Percentiles rank a stretch among this genome's conserved stretches.
These are phyloP conservation scores for Ptychochromis oligacanthus DNA, from an alignment of 2,113 vertebrate genomes.

Conservation along the genomic window DNA sequence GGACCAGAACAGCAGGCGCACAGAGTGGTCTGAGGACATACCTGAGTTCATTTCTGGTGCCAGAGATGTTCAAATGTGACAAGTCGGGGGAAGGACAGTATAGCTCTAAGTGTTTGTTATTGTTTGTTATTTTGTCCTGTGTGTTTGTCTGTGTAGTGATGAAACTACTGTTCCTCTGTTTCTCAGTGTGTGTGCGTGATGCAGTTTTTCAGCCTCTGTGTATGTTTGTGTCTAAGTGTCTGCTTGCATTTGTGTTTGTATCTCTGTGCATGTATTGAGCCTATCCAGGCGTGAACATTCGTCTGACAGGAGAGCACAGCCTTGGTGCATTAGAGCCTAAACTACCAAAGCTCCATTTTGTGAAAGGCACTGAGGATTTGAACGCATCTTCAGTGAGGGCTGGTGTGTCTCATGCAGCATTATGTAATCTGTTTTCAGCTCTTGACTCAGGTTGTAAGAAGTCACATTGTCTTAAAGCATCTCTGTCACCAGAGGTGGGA, in stretches of 20 bases:
- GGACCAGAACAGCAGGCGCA: constrained; percentile 14
- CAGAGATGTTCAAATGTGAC: constrained; percentile 33
- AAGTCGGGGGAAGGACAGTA: neutral
- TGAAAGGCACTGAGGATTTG: constrained; percentile 65
- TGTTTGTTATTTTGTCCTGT: neutral
- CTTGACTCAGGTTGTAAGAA: constrained; percentile 23
- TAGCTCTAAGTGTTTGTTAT: neutral
- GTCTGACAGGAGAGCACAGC: constrained; percentile 70
- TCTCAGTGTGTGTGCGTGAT: constrained; percentile 3
- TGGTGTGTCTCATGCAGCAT: constrained; percentile 37
- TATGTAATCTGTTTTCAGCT: constrained; percentile 55
- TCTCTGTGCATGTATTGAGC: constrained; percentile 14
- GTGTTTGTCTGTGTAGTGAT: neutral
- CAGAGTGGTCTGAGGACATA: neutral
- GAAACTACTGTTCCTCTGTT: constrained; percentile 12
- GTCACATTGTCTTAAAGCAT: constrained; percentile 46
- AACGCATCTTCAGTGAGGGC: constrained; percentile 37
- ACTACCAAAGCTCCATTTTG: constrained; percentile 67
- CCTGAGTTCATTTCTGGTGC: constrained; percentile 19
- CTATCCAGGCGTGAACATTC: constrained; percentile 60
- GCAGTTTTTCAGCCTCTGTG: constrained; percentile 25
- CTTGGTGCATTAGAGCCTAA: constrained; percentile 63
- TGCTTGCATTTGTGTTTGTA: constrained; percentile 27
- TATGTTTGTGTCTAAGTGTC: constrained; percentile 32
- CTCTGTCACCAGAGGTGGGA: constrained; percentile 10